A percentile compares a stretch with the other conserved stretches of the same genome.
phyloP scores from a whole-genome alignment of 2,888 invertebrate genomes.

The Caenorhabditis drosophilae region DNA sequence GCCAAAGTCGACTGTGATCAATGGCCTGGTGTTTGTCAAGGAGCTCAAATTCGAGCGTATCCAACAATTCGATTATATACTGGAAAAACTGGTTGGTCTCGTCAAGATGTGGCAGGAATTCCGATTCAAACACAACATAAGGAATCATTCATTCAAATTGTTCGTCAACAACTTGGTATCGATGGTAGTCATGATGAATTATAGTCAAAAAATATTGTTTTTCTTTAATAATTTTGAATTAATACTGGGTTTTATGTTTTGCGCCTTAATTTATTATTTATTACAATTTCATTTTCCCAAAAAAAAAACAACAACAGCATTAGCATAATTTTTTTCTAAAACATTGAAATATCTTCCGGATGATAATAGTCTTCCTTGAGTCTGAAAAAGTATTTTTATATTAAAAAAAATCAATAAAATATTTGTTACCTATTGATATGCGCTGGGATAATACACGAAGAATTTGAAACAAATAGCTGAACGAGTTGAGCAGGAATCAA shows the following conservation, averaged over 20 bases:
- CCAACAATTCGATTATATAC: slow-evolving; percentile 75
- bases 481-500: slow-evolving; percentile 51
- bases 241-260: slow-evolving; percentile 4
- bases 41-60: slow-evolving; percentile 73
- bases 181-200: slow-evolving; percentile 56
- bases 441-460: slow-evolving; percentile 50
- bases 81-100: slow-evolving; percentile 47
- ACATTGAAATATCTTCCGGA: slow-evolving; percentile 39
- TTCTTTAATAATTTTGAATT: background rate
- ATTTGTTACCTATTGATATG: slow-evolving; percentile 38
- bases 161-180: slow-evolving; percentile 34
- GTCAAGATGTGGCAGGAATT: slow-evolving; percentile 51
- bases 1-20: slow-evolving; percentile 78
- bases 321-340: slow-evolving; percentile 4
- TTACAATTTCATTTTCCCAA: slow-evolving; percentile 5
- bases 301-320: background rate
- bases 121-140: slow-evolving; percentile 49
- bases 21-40: slow-evolving; percentile 73
- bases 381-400: slow-evolving; percentile 10
- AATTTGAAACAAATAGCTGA: slow-evolving; percentile 54
- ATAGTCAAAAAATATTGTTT: slow-evolving; percentile 9
- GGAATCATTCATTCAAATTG: slow-evolving; percentile 42
- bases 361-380: slow-evolving; percentile 61
- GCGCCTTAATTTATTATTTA: slow-evolving; percentile 4
- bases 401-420: background rate